These are phyloP conservation scores for Eubasilissa regina DNA, from an alignment of 1,140 invertebrate genomes.

Conservation along the genomic window DNA sequence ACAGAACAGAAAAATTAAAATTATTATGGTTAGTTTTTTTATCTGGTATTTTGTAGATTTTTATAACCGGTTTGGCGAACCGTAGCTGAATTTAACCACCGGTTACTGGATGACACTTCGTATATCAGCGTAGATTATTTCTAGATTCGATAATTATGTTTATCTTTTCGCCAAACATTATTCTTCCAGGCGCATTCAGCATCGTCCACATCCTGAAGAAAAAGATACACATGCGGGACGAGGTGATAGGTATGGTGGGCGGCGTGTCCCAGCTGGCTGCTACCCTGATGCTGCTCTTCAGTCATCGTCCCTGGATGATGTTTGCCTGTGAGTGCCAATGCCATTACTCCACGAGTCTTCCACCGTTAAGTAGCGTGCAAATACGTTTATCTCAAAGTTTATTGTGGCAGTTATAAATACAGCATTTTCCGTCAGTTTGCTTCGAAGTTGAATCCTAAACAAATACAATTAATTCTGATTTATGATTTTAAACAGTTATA, in stretches of 20 bases:
- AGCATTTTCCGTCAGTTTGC: constrained; percentile 8
- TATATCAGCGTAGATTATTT: no score
- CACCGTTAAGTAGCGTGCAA: constrained; percentile 11
- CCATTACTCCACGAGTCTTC: not conserved
- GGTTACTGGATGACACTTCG: no score
- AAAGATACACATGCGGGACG: constrained; percentile 64
- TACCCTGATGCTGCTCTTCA: constrained; percentile 64
- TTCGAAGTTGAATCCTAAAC: not conserved
- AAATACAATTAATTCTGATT: not conserved
- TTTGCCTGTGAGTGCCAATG: constrained; percentile 63
- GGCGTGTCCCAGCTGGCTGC: constrained; percentile 64
- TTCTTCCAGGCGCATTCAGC: constrained; percentile 66
- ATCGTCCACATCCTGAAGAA: constrained; percentile 67
- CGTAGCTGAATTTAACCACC: no score
- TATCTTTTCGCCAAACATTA: no score
- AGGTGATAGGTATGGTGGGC: constrained; percentile 66
- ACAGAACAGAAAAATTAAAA: no score
- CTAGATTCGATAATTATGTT: no score
- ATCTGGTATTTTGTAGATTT: no score
- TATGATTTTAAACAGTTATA: not conserved
- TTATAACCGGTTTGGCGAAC: no score
- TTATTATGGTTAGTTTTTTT: no score
- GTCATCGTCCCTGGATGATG: constrained; percentile 62
- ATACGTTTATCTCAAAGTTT: constrained; percentile 17
- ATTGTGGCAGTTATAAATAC: constrained; percentile 1